Conservation (phyloP, 1,140 invertebrate species). For the Drosophila nigrodunni region DNA sequence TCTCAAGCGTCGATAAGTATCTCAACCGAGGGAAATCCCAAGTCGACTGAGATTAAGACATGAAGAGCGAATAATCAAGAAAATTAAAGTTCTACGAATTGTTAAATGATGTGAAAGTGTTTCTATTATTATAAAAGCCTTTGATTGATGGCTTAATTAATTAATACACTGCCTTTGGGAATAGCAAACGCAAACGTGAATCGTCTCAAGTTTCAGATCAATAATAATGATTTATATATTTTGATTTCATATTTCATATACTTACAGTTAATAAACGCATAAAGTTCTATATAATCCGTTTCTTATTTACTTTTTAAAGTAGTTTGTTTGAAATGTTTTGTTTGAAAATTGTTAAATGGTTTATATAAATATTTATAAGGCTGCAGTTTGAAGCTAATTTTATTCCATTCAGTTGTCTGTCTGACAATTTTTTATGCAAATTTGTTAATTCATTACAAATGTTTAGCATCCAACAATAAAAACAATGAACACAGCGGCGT, state of each 20-base stretch:
- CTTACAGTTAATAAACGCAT: constrained; percentile 23
- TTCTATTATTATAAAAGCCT: constrained; percentile 1
- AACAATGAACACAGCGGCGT: constrained; percentile 48
- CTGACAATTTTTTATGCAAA: neutral
- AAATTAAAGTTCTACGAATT: neutral
- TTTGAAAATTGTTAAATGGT: neutral
- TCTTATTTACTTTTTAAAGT: constrained; percentile 15
- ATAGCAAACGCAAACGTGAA: constrained; percentile 36
- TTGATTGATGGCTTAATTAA: constrained; percentile 13
- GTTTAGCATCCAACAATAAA: constrained; percentile 34
- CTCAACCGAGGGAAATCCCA: constrained; percentile 14
- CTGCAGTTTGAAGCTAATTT: neutral
- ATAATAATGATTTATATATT: neutral
- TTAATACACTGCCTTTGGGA: neutral
- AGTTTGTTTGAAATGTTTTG: constrained; percentile 4
- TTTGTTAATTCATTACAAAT: constrained; percentile 17
- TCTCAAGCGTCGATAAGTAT: constrained; percentile 4
- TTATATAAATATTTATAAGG: neutral
- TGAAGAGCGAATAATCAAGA: neutral
- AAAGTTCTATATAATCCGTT: constrained; percentile 24
- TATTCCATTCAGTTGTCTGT: constrained; percentile 4
- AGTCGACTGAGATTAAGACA: neutral
- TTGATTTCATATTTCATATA: constrained; percentile 14
- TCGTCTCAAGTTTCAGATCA: constrained; percentile 2
- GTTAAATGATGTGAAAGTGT: constrained; percentile 9